phyloP scores from a whole-genome alignment of 2,113 vertebrate species.

The Sapajus apella region DNA sequence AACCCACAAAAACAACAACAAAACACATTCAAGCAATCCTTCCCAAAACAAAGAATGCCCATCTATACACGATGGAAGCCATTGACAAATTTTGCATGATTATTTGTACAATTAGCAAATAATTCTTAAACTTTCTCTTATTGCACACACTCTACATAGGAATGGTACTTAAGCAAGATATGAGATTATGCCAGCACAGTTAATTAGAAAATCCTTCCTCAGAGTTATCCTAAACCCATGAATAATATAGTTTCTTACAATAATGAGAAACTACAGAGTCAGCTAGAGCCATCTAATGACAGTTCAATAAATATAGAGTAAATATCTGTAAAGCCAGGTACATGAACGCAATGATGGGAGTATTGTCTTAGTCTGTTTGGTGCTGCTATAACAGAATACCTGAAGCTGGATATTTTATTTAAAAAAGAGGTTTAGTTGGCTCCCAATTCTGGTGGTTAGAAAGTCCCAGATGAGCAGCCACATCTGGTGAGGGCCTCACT shows the following conservation, averaged over 20 bases:
- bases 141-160: background rate
- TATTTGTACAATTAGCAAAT: background rate
- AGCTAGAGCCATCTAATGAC: background rate
- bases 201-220: background rate
- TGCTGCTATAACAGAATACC: too few species aligned
- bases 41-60: background rate
- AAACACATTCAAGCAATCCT: background rate
- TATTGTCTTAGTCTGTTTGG: background rate
- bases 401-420: too few species aligned
- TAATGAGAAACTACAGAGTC: background rate
- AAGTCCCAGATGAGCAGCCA: too few species aligned
- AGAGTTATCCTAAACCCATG: background rate
- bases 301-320: background rate
- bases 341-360: background rate
- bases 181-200: background rate
- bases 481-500: too few species aligned
- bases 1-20: too few species aligned
- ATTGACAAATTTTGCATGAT: background rate
- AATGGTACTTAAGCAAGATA: background rate
- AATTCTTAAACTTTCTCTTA: background rate
- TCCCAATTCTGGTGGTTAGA: too few species aligned
- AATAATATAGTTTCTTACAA: background rate
- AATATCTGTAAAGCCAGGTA: background rate
- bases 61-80: background rate
- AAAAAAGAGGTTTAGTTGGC: too few species aligned